Base-by-base conservation (phyloP, 2,113 vertebrate genomes). In the Phocoena sinus region DNA sequence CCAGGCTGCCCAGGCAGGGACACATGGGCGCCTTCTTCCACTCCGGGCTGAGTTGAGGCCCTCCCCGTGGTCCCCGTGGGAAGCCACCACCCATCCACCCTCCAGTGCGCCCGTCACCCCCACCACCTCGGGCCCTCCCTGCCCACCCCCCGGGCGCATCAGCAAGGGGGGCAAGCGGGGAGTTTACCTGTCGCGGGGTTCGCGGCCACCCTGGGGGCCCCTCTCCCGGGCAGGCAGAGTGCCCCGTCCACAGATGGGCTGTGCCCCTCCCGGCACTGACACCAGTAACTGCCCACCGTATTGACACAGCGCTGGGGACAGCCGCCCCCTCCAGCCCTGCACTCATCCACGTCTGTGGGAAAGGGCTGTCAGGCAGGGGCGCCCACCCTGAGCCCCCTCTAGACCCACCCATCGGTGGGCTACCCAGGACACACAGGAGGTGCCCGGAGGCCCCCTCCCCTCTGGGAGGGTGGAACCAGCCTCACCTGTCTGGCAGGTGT, bases 281-380 rank as follows among this genome's bases (percentile, higher is more conserved):
- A 99, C 82, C 8, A 97, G 97, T 99, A 99, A 97, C 99, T 99
- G 85, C 99, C 99, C 0, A 95, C 98, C 0, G 98, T 99, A 98
- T 99, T 99, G 96, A 99, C 6, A 12, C 99, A 99, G 96, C 68
- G 95, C 95, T 99, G 99, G 36, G 98, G 12, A 81, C 99, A 99
- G 0, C 92, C 79, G 0, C 98, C 98, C 91, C 65, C 86, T 84
- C 97, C 98, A 0, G 93, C 6, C 9, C 94, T 17, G 28, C 99
- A 99, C 67, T 99, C 99, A 0, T 99, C 99, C 98, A 99, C 98
- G 0, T 99, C 99, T 99, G 98, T 0, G 1, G 87, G 86, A 33
- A 44, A 0, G 25, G 41, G 65, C 12, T 1, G 41, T 89, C 47
- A 63, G 17, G 31, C 23, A 20, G 33, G 53, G 7, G 38, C 0